Evolutionary conservation across 2,113 vertebrate species (phyloP).

Genomic region (Macrotus californicus): DNA sequence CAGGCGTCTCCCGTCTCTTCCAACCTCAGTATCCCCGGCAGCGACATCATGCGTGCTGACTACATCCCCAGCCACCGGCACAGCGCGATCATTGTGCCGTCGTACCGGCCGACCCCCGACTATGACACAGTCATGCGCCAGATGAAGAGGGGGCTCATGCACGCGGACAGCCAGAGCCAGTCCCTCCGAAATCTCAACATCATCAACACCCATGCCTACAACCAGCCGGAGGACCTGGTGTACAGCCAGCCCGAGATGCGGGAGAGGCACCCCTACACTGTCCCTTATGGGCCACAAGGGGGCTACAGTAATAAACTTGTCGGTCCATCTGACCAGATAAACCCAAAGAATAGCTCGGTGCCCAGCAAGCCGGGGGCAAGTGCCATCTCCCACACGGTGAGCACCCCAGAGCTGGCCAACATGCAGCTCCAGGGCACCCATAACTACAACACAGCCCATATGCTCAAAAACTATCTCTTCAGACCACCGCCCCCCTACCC

Average conservation of each 20-base stretch:
- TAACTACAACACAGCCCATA: conserved; percentile 80
- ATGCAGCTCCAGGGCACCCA: conserved; percentile 85
- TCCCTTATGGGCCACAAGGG: conserved; percentile 81
- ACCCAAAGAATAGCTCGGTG: conserved; percentile 61
- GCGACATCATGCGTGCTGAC: conserved; percentile 93
- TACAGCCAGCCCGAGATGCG: conserved; percentile 97
- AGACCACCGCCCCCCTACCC: conserved; percentile 93
- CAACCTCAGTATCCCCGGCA: conserved; percentile 93
- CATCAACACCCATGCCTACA: conserved; percentile 91
- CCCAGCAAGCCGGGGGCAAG: conserved; percentile 77
- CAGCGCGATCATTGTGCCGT: conserved; percentile 95
- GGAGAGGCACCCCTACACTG: conserved; percentile 85
- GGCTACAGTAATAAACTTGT: conserved; percentile 84
- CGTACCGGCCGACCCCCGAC: conserved; percentile 95
- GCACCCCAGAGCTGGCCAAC: conserved; percentile 94
- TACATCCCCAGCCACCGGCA: conserved; percentile 96
- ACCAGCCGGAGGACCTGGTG: conserved; percentile 91
- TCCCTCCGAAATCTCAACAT: conserved; percentile 95
- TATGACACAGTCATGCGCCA: conserved; percentile 97
- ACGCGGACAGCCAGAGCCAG: conserved; percentile 91
- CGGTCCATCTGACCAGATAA: conserved; percentile 76
- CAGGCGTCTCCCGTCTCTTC: conserved; percentile 94
- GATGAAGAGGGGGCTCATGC: conserved; percentile 86
- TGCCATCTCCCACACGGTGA: conserved; percentile 95
- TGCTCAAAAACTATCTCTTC: conserved; percentile 89